These are phyloP conservation scores for Orcinus orca DNA, from an alignment of 2,113 vertebrate genomes.

Conservation along the genomic window DNA sequence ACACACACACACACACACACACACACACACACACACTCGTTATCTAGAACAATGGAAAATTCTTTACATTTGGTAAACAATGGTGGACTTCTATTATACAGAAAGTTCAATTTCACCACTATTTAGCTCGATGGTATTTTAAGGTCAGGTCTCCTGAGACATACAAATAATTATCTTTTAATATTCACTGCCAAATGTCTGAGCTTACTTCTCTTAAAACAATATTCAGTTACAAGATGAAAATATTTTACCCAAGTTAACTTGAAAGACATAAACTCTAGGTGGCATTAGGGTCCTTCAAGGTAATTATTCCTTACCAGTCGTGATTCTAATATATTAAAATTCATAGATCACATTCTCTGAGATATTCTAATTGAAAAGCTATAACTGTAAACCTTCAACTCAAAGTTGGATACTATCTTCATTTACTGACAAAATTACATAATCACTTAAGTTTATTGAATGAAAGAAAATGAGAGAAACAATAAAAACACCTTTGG, in stretches of 20 bases:
- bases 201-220: constrained; percentile 14
- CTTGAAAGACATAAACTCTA: not conserved
- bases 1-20: not conserved
- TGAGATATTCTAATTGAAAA: not conserved
- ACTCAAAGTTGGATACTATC: not conserved
- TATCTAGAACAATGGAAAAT: not conserved
- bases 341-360: not conserved
- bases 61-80: not conserved
- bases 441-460: not conserved
- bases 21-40: not conserved
- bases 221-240: constrained; percentile 18
- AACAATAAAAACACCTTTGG: not conserved
- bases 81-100: not conserved
- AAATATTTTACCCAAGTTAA: constrained; percentile 25
- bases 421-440: not conserved
- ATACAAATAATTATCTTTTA: not conserved
- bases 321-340: not conserved
- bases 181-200: not conserved
- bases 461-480: not conserved
- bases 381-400: not conserved
- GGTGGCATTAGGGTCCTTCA: not conserved
- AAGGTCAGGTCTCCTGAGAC: not conserved
- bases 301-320: not conserved
- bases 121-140: constrained; percentile 19
- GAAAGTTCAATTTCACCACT: not conserved